A percentile compares a stretch with the other conserved stretches of the same genome.
Evolutionary conservation across 2,113 vertebrate species (phyloP).

Genomic region (Craseonycteris thonglongyai): DNA sequence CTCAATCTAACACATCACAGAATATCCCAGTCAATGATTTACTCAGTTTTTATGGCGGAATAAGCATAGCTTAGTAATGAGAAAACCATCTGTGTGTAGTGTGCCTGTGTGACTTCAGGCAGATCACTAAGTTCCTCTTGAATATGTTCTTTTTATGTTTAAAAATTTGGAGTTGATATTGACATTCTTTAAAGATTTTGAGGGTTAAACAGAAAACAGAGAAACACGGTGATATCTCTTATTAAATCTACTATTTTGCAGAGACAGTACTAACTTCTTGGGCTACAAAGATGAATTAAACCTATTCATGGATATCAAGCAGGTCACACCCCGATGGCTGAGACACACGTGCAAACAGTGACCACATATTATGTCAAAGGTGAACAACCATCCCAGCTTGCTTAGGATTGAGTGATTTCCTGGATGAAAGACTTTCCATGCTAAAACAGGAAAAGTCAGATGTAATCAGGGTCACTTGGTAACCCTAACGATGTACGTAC

Average conservation of each 20-base stretch:
- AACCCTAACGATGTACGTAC: rapidly evolving
- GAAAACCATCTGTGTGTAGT: slow-evolving; percentile 14
- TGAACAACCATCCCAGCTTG: rapidly evolving
- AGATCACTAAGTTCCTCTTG: slow-evolving; percentile 8
- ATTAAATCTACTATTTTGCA: background rate
- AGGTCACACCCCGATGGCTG: background rate
- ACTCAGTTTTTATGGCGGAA: background rate
- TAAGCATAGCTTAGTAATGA: slow-evolving; percentile 36
- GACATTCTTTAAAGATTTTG: background rate
- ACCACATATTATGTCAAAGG: background rate
- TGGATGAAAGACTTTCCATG: rapidly evolving
- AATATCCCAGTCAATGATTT: background rate
- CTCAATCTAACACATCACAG: background rate
- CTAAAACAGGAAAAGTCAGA: background rate
- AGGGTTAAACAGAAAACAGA: background rate
- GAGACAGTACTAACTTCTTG: background rate
- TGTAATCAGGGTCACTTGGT: background rate
- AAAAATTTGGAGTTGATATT: background rate
- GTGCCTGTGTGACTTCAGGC: background rate
- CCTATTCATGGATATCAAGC: background rate
- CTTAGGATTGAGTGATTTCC: background rate
- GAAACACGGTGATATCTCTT: background rate
- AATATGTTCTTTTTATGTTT: background rate
- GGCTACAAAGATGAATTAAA: background rate
- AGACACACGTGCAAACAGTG: background rate